phyloP scores from a whole-genome alignment of 2,113 vertebrate species.

The Oreotragus oreotragus region DNA sequence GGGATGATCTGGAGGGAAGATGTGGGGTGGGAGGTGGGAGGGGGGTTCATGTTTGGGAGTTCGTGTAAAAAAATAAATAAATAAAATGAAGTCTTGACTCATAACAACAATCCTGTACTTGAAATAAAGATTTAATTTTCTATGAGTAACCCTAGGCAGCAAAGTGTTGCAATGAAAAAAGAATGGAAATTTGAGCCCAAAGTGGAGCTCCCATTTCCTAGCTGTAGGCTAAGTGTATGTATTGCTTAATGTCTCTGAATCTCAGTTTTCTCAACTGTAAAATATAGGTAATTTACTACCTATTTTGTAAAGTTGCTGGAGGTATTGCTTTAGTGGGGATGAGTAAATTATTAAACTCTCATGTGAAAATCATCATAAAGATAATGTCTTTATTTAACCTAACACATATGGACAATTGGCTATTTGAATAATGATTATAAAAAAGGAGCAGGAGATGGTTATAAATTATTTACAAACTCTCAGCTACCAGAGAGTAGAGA shows the following conservation, averaged over 20 bases:
- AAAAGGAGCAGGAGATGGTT: neutral
- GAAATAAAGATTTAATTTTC: neutral
- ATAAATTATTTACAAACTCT: neutral
- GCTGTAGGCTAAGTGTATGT: neutral
- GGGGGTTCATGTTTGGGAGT: too few relatives aligned
- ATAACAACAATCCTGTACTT: neutral
- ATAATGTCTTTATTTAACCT: conserved; percentile 4
- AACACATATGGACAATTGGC: neutral
- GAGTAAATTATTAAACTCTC: neutral
- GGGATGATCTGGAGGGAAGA: too few relatives aligned
- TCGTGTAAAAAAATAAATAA: too few relatives aligned
- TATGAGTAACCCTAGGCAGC: neutral
- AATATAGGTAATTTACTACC: neutral
- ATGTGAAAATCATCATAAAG: neutral
- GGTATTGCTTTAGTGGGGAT: neutral
- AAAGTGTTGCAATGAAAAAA: neutral
- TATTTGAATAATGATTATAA: neutral
- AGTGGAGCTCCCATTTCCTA: neutral
- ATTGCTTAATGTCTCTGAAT: neutral
- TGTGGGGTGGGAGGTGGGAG: too few relatives aligned
- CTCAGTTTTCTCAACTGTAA: neutral
- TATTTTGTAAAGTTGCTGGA: neutral
- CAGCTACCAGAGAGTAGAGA: neutral
- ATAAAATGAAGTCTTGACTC: conserved; percentile 14
- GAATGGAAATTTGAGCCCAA: neutral